Evolutionary conservation across 2,797 vertebrate species (phyloP).

Genomic region (Anguilla marmorata): DNA sequence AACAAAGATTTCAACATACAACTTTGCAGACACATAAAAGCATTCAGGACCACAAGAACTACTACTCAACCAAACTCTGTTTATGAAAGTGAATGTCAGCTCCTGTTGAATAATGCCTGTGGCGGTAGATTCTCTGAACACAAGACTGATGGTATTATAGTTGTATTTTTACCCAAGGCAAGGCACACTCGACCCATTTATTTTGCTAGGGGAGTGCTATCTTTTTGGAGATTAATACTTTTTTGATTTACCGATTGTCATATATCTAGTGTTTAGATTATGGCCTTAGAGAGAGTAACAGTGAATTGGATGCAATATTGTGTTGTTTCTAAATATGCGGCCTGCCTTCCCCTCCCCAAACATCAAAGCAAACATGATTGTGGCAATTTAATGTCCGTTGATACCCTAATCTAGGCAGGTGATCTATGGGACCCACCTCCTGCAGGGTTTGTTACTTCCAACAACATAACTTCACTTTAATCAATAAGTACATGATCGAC

Average conservation of each 20-base stretch:
- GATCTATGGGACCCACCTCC: too few relatives aligned
- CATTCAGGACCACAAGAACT: background rate
- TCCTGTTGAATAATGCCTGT: background rate
- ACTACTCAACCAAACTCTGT: conserved; percentile 11
- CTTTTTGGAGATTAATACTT: background rate
- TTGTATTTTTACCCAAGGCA: background rate
- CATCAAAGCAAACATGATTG: too few relatives aligned
- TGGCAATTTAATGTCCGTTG: too few relatives aligned
- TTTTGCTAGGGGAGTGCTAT: background rate
- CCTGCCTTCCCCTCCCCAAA: too few relatives aligned
- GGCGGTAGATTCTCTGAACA: background rate
- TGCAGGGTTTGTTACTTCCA: too few relatives aligned
- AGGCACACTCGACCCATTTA: background rate
- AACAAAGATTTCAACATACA: background rate
- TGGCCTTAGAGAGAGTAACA: too few relatives aligned
- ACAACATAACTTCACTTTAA: too few relatives aligned
- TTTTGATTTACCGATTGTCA: background rate
- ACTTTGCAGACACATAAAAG: background rate
- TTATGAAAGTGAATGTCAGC: conserved; percentile 12
- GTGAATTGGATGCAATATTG: too few relatives aligned
- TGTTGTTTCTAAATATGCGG: too few relatives aligned
- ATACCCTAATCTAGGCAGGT: too few relatives aligned
- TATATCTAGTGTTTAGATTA: too few relatives aligned
- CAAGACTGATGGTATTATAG: background rate
- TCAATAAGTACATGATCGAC: too few relatives aligned